Evolutionary conservation across 2,797 vertebrate genomes (phyloP).

Genomic region (Lepus oiostolus): DNA sequence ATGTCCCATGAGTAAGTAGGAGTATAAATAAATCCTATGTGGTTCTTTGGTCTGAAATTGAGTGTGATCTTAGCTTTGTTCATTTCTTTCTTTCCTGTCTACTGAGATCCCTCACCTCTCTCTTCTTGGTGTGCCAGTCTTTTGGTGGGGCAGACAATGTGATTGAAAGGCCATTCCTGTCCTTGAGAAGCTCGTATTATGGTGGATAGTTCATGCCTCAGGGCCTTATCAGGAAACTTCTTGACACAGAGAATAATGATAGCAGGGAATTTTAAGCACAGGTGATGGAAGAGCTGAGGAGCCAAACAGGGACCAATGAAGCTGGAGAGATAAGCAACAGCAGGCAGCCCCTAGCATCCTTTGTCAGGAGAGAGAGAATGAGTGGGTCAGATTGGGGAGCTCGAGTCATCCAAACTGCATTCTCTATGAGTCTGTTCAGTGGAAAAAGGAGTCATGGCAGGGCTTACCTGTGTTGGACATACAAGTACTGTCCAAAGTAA

Average conservation of each 20-base stretch:
- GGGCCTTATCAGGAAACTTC: background rate
- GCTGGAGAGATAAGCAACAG: background rate
- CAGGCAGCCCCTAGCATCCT: background rate
- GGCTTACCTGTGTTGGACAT: background rate
- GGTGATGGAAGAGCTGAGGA: background rate
- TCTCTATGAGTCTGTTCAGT: background rate
- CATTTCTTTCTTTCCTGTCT: background rate
- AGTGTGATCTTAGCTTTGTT: background rate
- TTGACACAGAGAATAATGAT: background rate
- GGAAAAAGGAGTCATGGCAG: background rate
- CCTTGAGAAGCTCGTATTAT: slow-evolving; percentile 6
- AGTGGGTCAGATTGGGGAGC: background rate
- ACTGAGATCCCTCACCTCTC: background rate
- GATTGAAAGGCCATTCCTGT: slow-evolving; percentile 25
- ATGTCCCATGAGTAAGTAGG: background rate
- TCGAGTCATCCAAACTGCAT: background rate
- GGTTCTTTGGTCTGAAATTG: slow-evolving; percentile 40
- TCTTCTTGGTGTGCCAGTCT: background rate
- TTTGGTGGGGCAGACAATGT: background rate
- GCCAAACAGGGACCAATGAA: background rate
- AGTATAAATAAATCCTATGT: background rate
- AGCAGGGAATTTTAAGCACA: background rate
- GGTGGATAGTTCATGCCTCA: background rate
- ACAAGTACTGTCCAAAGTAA: background rate
- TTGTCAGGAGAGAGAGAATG: background rate